Percentiles rank a stretch among this genome's conserved stretches.
phyloP scores from a whole-genome alignment of 2,113 vertebrate species.

The Anser cygnoides region DNA sequence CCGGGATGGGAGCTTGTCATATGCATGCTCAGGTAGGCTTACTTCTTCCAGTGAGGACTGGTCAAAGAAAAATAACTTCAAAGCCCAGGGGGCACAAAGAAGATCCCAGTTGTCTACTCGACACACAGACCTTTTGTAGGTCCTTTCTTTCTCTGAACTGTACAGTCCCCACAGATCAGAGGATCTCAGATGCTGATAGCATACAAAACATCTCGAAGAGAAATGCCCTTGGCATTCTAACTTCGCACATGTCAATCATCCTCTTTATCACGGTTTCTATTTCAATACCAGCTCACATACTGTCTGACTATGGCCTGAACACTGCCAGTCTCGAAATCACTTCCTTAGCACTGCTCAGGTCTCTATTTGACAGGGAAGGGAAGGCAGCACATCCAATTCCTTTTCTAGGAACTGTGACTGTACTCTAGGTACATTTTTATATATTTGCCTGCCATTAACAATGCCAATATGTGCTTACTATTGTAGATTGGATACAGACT shows the following conservation, averaged over 20 bases:
- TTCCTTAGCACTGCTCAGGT: neutral
- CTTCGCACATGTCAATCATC: neutral
- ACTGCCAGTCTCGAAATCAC: neutral
- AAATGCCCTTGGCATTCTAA: neutral
- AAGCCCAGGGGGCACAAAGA: neutral
- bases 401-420: neutral
- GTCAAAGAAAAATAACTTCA: neutral
- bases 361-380: neutral
- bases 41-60: neutral
- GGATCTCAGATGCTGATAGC: neutral
- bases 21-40: neutral
- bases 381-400: neutral
- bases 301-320: accelerated
- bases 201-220: accelerated
- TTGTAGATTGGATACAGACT: neutral
- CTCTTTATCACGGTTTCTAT: neutral
- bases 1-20: neutral
- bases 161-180: neutral
- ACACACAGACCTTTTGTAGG: neutral
- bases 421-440: neutral
- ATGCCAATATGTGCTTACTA: neutral
- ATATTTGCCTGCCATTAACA: neutral
- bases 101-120: neutral
- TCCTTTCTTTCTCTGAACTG: neutral
- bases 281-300: neutral